Base-by-base conservation (phyloP, 2,888 invertebrate genomes). In the Volucella inflata region DNA sequence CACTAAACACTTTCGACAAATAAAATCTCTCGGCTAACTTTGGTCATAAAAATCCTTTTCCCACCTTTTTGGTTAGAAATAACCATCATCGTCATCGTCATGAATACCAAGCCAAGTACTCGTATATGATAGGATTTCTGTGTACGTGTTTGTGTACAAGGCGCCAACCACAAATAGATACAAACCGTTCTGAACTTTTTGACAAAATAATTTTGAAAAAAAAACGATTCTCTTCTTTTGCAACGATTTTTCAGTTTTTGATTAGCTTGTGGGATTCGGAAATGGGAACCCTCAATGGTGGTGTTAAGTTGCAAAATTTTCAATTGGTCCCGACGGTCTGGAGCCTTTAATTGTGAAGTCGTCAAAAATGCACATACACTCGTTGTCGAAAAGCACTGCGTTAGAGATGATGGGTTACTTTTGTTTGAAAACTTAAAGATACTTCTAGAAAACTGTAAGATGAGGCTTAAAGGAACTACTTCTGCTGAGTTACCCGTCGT, bases 31-130 rank as follows among this genome's bases (percentile, higher is more conserved):
- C 67, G 9, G 11, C 53, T 51, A 83, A 83, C 40, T 83, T 83
- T 83, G 50, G 83, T 50, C 68, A 83, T 83, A 83, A 83, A 83
- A 83, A 83, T 68, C 78, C 74, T 64, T 78, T 78, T 79, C 42
- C 79, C 79, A 83, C 83, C 83, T 83, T 83, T 68, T 62, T 67
- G 12, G n/a, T 30, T 11, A 30, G 30, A 30, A 30, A 30, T 30
- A 30, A 30, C 40, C 53, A 64, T 53, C 57, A 57, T 78, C 53
- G 51, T 38, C 55, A 55, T 68, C 68, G 48, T 74, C 62, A 53
- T 68, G 72, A 38, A 62, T 71, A 62, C 36, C 9, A 8, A 11
- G 53, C 36, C 36, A 17, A 74, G 46, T 59, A 48, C 8, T 16
- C 16, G 40, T 3, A 40, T 59, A 17, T 42, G 42, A 30, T 30